phyloP scores from a whole-genome alignment of 2,113 vertebrate genomes.

The Oncorhynchus nerka region DNA sequence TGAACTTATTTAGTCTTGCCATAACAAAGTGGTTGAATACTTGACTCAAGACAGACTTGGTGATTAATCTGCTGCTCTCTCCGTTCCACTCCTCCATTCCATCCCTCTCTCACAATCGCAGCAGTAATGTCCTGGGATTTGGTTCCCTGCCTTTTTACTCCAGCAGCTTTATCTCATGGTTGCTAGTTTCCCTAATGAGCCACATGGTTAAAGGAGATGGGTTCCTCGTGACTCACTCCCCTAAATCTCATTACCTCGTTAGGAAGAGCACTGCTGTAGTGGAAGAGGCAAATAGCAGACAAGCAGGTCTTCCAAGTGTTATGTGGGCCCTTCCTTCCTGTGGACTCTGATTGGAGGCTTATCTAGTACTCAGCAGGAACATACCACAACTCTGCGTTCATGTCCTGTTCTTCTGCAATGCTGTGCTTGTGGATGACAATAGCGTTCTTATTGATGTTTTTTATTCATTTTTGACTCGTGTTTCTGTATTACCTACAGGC shows the following conservation, averaged over 20 bases:
- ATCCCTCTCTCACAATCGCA: neutral
- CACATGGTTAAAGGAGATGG: constrained; percentile 29
- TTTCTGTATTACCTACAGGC: too few relatives aligned
- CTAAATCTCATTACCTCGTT: constrained; percentile 65
- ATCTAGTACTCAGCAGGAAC: too few relatives aligned
- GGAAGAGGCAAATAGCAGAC: neutral
- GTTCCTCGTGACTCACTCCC: constrained; percentile 61
- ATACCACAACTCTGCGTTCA: too few relatives aligned
- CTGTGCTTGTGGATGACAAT: too few relatives aligned
- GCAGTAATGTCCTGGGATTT: neutral
- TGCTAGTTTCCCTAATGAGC: neutral
- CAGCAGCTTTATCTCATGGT: too few relatives aligned
- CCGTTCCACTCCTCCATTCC: neutral
- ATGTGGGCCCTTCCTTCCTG: too few relatives aligned
- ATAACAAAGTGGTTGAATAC: neutral
- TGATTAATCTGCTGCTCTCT: neutral
- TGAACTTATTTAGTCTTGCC: too few relatives aligned
- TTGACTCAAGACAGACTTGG: neutral
- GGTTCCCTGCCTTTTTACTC: too few relatives aligned
- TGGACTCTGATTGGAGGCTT: too few relatives aligned
- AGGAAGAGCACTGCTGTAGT: constrained; percentile 1
- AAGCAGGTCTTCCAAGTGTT: neutral
- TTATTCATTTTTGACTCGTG: too few relatives aligned
- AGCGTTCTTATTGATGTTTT: too few relatives aligned
- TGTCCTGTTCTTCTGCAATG: too few relatives aligned